Percentiles rank a stretch among this genome's conserved stretches.
Evolutionary conservation across 1,140 invertebrate species (phyloP).

Genomic region (Drosophila willistoni): DNA sequence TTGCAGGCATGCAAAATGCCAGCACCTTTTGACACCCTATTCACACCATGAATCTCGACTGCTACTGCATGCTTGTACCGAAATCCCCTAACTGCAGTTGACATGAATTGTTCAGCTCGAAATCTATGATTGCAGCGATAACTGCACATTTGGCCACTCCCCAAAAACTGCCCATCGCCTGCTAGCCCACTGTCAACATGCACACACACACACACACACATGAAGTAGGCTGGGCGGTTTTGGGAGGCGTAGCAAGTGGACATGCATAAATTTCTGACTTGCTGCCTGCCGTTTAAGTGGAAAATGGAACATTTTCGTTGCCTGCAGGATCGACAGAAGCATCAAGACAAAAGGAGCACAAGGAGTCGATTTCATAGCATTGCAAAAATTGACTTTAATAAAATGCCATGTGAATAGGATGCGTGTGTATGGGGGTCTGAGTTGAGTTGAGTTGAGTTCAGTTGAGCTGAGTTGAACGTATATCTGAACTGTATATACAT

Average conservation of each 20-base stretch:
- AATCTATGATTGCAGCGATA: slow-evolving; percentile 80
- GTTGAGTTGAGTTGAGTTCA: not conserved
- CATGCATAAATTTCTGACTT: slow-evolving; percentile 65
- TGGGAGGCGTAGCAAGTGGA: slow-evolving; percentile 49
- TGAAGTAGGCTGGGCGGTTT: not conserved
- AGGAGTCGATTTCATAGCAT: slow-evolving; percentile 15
- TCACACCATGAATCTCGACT: not conserved
- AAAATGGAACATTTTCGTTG: slow-evolving; percentile 55
- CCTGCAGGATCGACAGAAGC: slow-evolving; percentile 31
- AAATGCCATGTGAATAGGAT: slow-evolving; percentile 37
- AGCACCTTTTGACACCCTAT: slow-evolving; percentile 53
- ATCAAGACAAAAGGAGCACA: slow-evolving; percentile 4
- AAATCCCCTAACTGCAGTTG: slow-evolving; percentile 63
- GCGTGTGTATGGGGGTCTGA: not conserved
- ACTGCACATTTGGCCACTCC: slow-evolving; percentile 40
- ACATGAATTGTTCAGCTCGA: slow-evolving; percentile 77
- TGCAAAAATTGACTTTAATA: slow-evolving; percentile 15
- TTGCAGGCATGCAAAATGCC: slow-evolving; percentile 72
- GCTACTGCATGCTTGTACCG: slow-evolving; percentile 33
- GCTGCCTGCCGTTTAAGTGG: slow-evolving; percentile 60
- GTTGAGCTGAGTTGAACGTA: no score
- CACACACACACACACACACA: slow-evolving; percentile 6
- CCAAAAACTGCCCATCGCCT: not conserved
- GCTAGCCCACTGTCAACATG: slow-evolving; percentile 10
- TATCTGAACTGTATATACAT: no score